A percentile compares a stretch with the other conserved stretches of the same genome.
phyloP scores from a whole-genome alignment of 2,113 vertebrate genomes.

The Suncus etruscus region DNA sequence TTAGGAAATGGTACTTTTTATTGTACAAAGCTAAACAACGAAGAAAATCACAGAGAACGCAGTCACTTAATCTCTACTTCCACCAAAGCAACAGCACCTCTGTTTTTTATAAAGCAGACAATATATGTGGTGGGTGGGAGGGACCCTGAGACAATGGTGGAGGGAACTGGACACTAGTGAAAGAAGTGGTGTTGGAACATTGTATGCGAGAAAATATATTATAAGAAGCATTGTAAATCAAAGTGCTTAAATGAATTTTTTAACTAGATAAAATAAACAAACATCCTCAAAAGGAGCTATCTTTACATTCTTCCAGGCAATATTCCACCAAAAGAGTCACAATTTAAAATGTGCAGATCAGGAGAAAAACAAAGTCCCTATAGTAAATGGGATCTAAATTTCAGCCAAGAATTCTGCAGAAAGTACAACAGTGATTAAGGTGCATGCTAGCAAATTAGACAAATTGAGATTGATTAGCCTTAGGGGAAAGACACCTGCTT shows the following conservation, averaged over 20 bases:
- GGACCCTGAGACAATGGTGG: too few relatives aligned
- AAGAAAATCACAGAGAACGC: neutral
- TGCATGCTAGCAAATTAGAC: neutral
- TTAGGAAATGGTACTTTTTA: neutral
- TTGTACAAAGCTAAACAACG: neutral
- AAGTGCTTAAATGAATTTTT: too few relatives aligned
- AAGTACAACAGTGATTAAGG: neutral
- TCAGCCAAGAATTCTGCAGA: neutral
- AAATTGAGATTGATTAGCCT: neutral
- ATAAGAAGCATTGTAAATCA: too few relatives aligned
- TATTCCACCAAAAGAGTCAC: neutral
- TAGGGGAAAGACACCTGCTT: neutral
- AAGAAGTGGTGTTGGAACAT: too few relatives aligned
- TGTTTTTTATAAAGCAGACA: neutral
- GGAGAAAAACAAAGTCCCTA: neutral
- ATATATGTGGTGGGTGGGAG: neutral
- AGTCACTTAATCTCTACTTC: neutral
- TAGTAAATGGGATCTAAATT: neutral
- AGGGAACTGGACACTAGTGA: too few relatives aligned
- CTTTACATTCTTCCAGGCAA: neutral
- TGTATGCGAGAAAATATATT: too few relatives aligned
- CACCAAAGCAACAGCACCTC: neutral
- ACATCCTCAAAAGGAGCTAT: neutral
- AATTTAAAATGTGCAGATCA: too few relatives aligned
- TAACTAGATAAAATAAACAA: too few relatives aligned